Percentiles rank a stretch among this genome's conserved stretches.
phyloP scores from a whole-genome alignment of 2,888 invertebrate species.

The Drosophila anomalata region DNA sequence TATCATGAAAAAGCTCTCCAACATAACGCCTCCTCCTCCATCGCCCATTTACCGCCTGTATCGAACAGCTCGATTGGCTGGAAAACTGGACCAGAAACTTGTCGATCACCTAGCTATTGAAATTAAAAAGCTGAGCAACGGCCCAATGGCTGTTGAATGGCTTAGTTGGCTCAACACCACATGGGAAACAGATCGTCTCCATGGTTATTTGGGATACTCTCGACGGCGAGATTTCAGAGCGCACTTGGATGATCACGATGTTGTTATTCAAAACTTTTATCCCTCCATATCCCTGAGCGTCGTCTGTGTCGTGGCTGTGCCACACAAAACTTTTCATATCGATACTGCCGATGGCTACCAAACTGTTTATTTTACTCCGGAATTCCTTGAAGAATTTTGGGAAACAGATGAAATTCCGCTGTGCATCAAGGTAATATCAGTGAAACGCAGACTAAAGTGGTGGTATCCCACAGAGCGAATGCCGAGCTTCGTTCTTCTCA shows the following conservation, averaged over 20 bases:
- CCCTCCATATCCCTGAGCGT: neutral
- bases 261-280: neutral
- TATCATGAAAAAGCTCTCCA: constrained; percentile 21
- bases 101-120: constrained; percentile 14
- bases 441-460: constrained; percentile 54
- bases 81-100: neutral
- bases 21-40: constrained; percentile 29
- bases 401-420: neutral
- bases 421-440: constrained; percentile 26
- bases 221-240: constrained; percentile 5
- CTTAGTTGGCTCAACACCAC: constrained; percentile 11
- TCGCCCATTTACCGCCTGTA: constrained; percentile 35
- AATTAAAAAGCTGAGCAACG: constrained; percentile 10
- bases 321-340: neutral
- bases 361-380: neutral
- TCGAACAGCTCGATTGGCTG: accelerated
- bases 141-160: constrained; percentile 37
- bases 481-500: constrained; percentile 50
- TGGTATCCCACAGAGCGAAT: constrained; percentile 61
- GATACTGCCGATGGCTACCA: neutral
- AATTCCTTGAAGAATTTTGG: neutral
- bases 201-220: constrained; percentile 8
- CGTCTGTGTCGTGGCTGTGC: neutral
- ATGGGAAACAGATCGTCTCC: constrained; percentile 53
- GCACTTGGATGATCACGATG: neutral